phyloP scores from a whole-genome alignment of 37 sponge, comb jelly and placozoan species.

The Oopsacas minuta region DNA sequence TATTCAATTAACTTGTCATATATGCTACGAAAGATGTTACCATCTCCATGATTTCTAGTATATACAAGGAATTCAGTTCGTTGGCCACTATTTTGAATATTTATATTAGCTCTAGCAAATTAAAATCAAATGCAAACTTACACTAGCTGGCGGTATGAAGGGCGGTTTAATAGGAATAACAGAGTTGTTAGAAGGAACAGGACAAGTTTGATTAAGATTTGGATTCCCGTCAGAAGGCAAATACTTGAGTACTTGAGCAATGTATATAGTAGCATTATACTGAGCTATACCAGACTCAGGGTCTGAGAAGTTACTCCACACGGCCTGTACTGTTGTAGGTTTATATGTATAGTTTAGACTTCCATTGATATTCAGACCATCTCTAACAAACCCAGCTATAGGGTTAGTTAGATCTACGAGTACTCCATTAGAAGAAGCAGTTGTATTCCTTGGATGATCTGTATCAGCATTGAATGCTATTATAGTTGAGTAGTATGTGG shows the following conservation, averaged over 20 bases:
- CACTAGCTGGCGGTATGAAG: background rate
- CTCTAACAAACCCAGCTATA: constrained; percentile 27
- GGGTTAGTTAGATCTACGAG: constrained; percentile 51
- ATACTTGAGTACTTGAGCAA: background rate
- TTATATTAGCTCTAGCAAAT: background rate
- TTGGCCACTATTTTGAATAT: background rate
- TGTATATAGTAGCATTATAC: constrained; percentile 31
- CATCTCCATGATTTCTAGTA: too few species aligned
- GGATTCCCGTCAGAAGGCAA: background rate
- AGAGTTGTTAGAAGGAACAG: background rate
- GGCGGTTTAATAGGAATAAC: background rate
- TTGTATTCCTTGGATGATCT: constrained; percentile 43
- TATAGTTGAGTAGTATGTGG: constrained; percentile 59
- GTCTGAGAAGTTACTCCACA: constrained; percentile 50
- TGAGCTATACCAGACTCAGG: constrained; percentile 44
- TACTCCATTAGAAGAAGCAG: constrained; percentile 25
- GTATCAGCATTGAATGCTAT: constrained; percentile 26
- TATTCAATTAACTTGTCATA: too few species aligned
- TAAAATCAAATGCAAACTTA: background rate
- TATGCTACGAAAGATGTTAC: too few species aligned
- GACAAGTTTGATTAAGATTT: background rate
- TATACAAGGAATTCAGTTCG: too few species aligned
- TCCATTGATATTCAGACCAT: constrained; percentile 18
- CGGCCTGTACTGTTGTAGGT: constrained; percentile 27
- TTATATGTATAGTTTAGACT: constrained; percentile 28